These are phyloP conservation scores for Halictus ligatus DNA, from an alignment of 2,888 invertebrate genomes.

Conservation along the genomic window DNA sequence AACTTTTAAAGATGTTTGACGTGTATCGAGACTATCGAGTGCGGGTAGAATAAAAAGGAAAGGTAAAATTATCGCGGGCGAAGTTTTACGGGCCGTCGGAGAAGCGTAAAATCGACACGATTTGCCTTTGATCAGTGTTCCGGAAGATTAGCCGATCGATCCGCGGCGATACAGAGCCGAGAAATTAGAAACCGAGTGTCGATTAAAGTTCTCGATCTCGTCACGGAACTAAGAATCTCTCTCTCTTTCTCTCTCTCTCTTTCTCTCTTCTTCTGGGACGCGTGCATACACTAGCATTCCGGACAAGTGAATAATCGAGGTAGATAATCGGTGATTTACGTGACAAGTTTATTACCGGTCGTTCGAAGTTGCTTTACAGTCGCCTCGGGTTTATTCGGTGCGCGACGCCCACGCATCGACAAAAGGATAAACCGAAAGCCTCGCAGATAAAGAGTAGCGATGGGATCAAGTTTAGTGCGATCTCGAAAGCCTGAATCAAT, in stretches of 20 bases:
- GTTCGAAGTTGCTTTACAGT: constrained; percentile 19
- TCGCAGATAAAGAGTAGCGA: constrained; percentile 15
- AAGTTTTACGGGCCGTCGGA: not conserved
- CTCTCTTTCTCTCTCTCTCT: not conserved
- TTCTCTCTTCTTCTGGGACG: not conserved
- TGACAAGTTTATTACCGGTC: constrained; percentile 42
- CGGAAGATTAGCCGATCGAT: constrained; percentile 18
- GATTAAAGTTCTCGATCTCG: constrained; percentile 28
- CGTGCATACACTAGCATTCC: not conserved
- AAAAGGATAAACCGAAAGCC: constrained; percentile 16
- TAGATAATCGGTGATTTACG: constrained; percentile 50
- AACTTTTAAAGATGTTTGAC: constrained; percentile 2
- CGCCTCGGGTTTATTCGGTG: constrained; percentile 34
- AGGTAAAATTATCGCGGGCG: not conserved
- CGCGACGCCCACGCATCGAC: not conserved
- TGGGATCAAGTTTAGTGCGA: constrained; percentile 7
- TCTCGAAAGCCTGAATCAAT: constrained; percentile 20
- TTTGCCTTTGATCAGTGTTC: constrained; percentile 20
- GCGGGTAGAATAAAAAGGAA: not conserved
- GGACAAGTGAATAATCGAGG: constrained; percentile 40
- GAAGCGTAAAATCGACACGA: constrained; percentile 7
- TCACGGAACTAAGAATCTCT: not conserved
- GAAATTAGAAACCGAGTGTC: constrained; percentile 32
- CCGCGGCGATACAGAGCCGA: constrained; percentile 8
- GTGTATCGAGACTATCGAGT: not conserved